Conservation (phyloP, 1,140 invertebrate genomes). For the Microvelia longipes region DNA sequence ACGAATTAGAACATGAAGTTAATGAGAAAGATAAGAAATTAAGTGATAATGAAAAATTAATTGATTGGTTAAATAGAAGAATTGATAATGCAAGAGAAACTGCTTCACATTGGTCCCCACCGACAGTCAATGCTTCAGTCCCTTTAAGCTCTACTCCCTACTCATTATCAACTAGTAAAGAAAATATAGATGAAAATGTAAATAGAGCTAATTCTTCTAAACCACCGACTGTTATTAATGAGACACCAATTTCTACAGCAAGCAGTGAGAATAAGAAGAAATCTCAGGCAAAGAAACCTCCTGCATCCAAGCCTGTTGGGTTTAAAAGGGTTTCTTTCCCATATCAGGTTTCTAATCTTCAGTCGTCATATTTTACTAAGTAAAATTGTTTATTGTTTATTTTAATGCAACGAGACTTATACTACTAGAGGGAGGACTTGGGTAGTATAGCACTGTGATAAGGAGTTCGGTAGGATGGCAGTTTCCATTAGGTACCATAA, state of each 20-base stretch:
- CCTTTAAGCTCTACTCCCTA: not conserved
- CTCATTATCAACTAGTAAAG: not conserved
- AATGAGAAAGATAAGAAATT: constrained; percentile 42
- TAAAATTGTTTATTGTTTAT: constrained; percentile 2
- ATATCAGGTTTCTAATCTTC: constrained; percentile 5
- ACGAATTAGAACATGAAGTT: constrained; percentile 32
- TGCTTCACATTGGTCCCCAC: not conserved
- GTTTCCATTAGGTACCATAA: too few relatives aligned
- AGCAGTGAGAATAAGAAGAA: not conserved
- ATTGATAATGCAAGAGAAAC: constrained; percentile 23
- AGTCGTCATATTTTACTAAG: constrained; percentile 14
- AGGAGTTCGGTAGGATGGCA: too few relatives aligned
- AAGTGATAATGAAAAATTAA: constrained; percentile 44
- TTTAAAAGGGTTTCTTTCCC: constrained; percentile 10
- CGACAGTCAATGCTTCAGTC: too few relatives aligned
- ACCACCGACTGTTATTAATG: not conserved
- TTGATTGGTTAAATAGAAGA: constrained; percentile 33
- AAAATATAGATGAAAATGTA: not conserved
- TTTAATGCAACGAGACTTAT: too few relatives aligned
- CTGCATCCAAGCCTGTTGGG: constrained; percentile 2
- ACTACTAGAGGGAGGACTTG: too few relatives aligned
- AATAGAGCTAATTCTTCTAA: not conserved
- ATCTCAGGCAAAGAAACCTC: not conserved
- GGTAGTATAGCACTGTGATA: too few relatives aligned
- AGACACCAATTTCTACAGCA: not conserved